Conservation (phyloP, 2,888 invertebrate genomes). For the Standfussiana lucernea region DNA sequence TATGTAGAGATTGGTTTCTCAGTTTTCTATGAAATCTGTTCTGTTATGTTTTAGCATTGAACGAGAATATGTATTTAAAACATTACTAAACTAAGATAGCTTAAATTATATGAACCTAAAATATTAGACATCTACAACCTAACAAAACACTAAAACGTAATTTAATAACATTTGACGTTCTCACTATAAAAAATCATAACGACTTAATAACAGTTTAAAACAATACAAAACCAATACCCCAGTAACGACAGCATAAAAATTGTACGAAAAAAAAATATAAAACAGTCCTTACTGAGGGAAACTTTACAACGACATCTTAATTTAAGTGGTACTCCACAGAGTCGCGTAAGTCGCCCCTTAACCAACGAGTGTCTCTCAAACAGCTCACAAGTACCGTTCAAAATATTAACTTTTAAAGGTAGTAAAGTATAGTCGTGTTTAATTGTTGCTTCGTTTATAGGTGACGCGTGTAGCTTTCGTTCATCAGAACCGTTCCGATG, state of each 20-base stretch:
- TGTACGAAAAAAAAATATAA: constrained; percentile 57
- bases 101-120: neutral
- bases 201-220: constrained; percentile 2
- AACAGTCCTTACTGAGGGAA: constrained; percentile 67
- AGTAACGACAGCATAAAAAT: constrained; percentile 45
- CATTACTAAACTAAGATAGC: no score
- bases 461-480: no score
- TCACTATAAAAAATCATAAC: neutral
- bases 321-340: constrained; percentile 72
- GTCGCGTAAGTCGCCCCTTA: constrained; percentile 68
- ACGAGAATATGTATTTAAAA: neutral
- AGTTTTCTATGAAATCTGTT: neutral
- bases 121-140: neutral
- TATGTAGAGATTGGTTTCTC: neutral
- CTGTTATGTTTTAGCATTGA: neutral
- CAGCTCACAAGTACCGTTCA: constrained; percentile 67
- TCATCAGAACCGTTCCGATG: no score
- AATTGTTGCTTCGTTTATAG: constrained; percentile 44
- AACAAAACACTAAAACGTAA: neutral
- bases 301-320: constrained; percentile 73
- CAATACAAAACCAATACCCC: constrained; percentile 14
- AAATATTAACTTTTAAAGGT: constrained; percentile 69
- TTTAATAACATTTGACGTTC: neutral
- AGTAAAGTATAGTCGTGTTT: constrained; percentile 40
- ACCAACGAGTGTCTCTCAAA: constrained; percentile 67